phyloP scores from a whole-genome alignment of 2,797 vertebrate genomes.

The Emys orbicularis region DNA sequence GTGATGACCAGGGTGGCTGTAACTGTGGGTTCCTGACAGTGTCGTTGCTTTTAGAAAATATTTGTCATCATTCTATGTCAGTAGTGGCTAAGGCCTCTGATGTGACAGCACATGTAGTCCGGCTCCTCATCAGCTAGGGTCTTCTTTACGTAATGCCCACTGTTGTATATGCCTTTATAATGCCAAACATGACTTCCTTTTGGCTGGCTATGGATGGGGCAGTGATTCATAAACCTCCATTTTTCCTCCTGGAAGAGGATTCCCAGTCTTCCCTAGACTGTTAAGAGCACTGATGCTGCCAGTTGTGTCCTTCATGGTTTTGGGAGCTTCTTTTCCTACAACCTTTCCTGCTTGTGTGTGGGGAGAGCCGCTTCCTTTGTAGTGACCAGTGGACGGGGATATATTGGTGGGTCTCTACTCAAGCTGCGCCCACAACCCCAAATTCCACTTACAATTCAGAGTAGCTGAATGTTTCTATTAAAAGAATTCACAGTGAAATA shows the following conservation, averaged over 20 bases:
- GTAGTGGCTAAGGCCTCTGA: neutral
- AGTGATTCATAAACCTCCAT: neutral
- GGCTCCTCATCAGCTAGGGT: neutral
- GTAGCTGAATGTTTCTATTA: neutral
- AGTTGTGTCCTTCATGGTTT: neutral
- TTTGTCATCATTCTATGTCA: neutral
- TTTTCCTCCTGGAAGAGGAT: neutral
- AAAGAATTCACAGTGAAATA: no score
- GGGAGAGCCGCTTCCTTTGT: no score
- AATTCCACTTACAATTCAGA: neutral
- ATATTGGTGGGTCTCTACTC: neutral
- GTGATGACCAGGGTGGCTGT: no score
- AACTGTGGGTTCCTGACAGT: neutral
- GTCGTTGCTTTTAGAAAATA: neutral
- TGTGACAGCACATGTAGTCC: neutral
- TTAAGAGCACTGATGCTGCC: neutral
- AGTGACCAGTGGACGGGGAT: neutral
- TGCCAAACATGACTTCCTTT: neutral
- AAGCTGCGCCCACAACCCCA: neutral
- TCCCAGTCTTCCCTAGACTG: neutral
- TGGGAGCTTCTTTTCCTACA: neutral
- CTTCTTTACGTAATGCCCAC: neutral
- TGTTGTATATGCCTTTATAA: neutral
- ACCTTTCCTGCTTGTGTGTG: neutral
- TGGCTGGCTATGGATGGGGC: neutral